Base-by-base conservation (phyloP, 2,888 invertebrate species). In the Euproctis similis region DNA sequence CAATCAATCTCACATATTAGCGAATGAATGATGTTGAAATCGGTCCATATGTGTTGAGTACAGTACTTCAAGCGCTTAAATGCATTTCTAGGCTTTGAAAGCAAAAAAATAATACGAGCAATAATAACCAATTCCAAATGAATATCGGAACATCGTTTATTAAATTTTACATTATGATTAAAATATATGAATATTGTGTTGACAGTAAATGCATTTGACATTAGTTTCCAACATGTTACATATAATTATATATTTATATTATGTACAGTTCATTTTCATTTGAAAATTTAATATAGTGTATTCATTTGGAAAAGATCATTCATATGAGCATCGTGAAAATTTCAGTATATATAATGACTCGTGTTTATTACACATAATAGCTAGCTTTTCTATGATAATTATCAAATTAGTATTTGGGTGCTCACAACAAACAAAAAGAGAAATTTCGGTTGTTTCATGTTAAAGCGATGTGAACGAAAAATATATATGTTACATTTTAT, bases 401-500 rank as follows among this genome's bases (percentile, higher is more conserved):
- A 27, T 57, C 50, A 58, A 61, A 59, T 51, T 41, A 57, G 58
- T 52, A 53, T 50, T 56, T 45, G 44, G 46, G 57, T 63, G 67
- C 47, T 49, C 53, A 44, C 55, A 55, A 56, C 60, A 59, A 75
- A 76, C 78, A 63, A 59, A 75, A 76, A 76, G 62, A 60, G 59
- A 62, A 61, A 72, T 14, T 14, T 66, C 68, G 61, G 70, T 67
- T 74, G n/a, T n/a, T 69, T 72, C 72, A 63, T 62, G 67, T 66
- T 59, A 62, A 59, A 66, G 53, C 67, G 46, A 69, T 69, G 25
- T 12, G 28, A 33, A 69, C 74, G 65, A 64, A 67, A 56, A 58
- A 60, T 68, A 17, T 66, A 67, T n/a, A 74, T 71, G 71, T 71
- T 71, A 75, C 67, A 73, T 68, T 59, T 64, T 63, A 68, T 64